Conservation (phyloP, 2,797 vertebrate genomes). For the Hapalemur alaotrensis region DNA sequence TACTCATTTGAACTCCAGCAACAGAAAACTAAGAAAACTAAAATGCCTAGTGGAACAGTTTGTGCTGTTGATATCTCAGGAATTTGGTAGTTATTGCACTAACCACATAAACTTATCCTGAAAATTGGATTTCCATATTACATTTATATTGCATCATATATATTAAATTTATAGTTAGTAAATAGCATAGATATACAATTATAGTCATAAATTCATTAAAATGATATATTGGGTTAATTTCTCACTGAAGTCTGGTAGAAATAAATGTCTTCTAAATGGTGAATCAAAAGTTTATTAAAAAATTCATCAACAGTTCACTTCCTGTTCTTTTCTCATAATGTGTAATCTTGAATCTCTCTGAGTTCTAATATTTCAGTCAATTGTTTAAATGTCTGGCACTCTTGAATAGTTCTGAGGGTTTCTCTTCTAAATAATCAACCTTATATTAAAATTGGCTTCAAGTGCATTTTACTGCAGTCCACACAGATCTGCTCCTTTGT, state of each 20-base stretch:
- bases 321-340: background rate
- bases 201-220: conserved; percentile 58
- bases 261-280: conserved; percentile 28
- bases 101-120: conserved; percentile 39
- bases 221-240: conserved; percentile 60
- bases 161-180: conserved; percentile 62
- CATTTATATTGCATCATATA: conserved; percentile 33
- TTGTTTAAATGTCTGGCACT: background rate
- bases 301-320: conserved; percentile 30
- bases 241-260: conserved; percentile 30
- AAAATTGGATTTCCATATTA: conserved; percentile 58
- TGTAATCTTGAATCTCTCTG: background rate
- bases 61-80: background rate
- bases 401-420: background rate
- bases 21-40: conserved; percentile 28
- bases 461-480: background rate
- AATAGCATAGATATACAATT: background rate
- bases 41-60: conserved; percentile 3
- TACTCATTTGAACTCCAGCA: conserved; percentile 8
- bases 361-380: background rate
- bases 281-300: conserved; percentile 59
- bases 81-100: conserved; percentile 27
- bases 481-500: background rate
- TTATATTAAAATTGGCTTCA: background rate
- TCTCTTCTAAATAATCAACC: background rate